Percentiles rank a stretch among this genome's conserved stretches.
These are phyloP conservation scores for Taenioides sp. DNA, from an alignment of 2,797 vertebrate species.

Conservation along the genomic window DNA sequence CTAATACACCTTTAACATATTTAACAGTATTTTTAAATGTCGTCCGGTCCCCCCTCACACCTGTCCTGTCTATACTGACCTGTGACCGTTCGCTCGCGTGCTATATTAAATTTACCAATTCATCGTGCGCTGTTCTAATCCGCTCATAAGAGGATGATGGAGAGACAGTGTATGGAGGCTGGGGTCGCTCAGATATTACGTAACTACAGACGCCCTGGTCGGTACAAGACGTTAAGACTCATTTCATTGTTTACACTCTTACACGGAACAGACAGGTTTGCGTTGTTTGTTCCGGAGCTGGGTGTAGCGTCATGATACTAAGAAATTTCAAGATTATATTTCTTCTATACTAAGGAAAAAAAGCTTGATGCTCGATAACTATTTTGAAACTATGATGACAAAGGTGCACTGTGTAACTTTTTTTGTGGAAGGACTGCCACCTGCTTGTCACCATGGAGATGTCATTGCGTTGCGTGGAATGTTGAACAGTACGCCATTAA, in stretches of 20 bases:
- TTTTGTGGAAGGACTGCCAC: too few relatives aligned
- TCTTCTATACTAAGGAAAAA: background rate
- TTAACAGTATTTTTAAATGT: slow-evolving; percentile 7
- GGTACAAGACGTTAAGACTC: slow-evolving; percentile 23
- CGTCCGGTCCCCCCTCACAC: background rate
- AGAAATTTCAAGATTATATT: background rate
- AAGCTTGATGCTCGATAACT: too few relatives aligned
- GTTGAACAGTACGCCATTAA: too few relatives aligned
- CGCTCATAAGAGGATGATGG: slow-evolving; percentile 74
- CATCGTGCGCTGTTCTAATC: slow-evolving; percentile 70
- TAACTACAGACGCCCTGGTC: slow-evolving; percentile 55
- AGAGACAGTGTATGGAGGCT: slow-evolving; percentile 38
- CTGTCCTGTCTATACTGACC: slow-evolving; percentile 30
- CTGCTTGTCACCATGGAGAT: too few relatives aligned
- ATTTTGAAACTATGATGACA: too few relatives aligned
- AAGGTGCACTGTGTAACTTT: too few relatives aligned
- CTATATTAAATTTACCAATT: slow-evolving; percentile 68
- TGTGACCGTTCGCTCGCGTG: slow-evolving; percentile 42
- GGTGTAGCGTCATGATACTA: background rate
- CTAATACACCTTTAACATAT: background rate
- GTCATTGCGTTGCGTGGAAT: too few relatives aligned
- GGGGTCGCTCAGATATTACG: slow-evolving; percentile 59
- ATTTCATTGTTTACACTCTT: slow-evolving; percentile 11
- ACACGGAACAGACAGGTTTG: background rate
- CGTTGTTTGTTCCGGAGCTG: background rate